Evolutionary conservation across 1,140 invertebrate genomes (phyloP).

Genomic region (Pinna nobilis): DNA sequence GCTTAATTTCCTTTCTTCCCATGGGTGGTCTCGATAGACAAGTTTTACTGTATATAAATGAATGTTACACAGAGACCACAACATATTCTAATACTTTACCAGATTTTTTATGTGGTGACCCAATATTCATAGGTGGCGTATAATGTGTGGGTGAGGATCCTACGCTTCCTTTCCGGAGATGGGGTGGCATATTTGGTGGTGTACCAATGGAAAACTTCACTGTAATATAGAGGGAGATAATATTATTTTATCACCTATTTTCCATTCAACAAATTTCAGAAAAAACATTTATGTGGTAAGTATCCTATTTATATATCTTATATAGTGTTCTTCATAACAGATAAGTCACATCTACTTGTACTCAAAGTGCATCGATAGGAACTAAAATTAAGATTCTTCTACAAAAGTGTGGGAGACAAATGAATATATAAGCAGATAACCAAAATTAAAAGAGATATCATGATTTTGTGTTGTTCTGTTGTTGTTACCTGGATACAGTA

Average conservation of each 20-base stretch:
- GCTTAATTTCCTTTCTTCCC: background rate
- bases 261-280: too few species aligned
- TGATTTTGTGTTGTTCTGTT: too few species aligned
- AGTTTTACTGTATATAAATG: background rate
- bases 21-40: background rate
- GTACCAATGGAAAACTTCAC: conserved; percentile 94
- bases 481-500: too few species aligned
- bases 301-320: too few species aligned
- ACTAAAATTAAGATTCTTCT: background rate
- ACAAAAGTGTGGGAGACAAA: too few species aligned
- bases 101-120: conserved; percentile 84
- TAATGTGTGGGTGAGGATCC: conserved; percentile 83
- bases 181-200: conserved; percentile 78
- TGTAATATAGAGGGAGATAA: conserved; percentile 58
- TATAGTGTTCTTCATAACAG: background rate
- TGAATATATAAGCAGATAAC: too few species aligned
- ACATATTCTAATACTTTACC: conserved; percentile 73
- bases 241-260: background rate
- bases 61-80: too few species aligned
- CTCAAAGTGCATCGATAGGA: background rate
- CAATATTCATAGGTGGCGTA: conserved; percentile 52
- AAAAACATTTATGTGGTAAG: too few species aligned
- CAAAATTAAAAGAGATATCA: too few species aligned
- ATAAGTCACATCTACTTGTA: background rate
- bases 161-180: conserved; percentile 79